Evolutionary conservation across 2,113 vertebrate genomes (phyloP).

Genomic region (Blennius ocellaris): DNA sequence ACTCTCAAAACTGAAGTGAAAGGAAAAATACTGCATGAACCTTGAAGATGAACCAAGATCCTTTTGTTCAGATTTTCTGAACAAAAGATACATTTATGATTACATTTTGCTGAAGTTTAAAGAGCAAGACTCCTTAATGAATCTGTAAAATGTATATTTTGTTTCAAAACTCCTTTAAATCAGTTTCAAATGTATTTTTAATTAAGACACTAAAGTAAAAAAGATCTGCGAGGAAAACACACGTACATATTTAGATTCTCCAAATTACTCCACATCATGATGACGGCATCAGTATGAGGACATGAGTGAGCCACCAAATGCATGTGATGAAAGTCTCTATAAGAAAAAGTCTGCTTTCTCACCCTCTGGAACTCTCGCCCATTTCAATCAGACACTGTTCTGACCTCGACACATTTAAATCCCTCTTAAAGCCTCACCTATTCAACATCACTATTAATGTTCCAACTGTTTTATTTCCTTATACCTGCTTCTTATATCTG

Average conservation of each 20-base stretch:
- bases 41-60: slow-evolving; percentile 8
- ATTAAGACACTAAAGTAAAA: background rate
- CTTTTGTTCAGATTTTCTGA: slow-evolving; percentile 1
- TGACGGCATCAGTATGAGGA: background rate
- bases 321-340: background rate
- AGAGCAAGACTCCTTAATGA: background rate
- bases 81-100: slow-evolving; percentile 3
- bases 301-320: background rate
- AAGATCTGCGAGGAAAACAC: background rate
- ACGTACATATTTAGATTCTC: background rate
- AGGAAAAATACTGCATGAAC: background rate
- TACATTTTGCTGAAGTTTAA: background rate
- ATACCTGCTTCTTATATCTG: too few relatives aligned
- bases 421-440: too few relatives aligned
- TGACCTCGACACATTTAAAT: too few relatives aligned
- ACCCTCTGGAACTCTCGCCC: too few relatives aligned
- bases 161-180: background rate
- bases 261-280: background rate
- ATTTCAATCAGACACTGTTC: too few relatives aligned
- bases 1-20: background rate
- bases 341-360: too few relatives aligned
- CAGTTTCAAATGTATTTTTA: background rate
- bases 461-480: too few relatives aligned
- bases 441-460: too few relatives aligned
- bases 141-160: slow-evolving; percentile 14